Base-by-base conservation (phyloP, 2,113 vertebrate genomes). In the Sinocyclocheilus rhinocerous region DNA sequence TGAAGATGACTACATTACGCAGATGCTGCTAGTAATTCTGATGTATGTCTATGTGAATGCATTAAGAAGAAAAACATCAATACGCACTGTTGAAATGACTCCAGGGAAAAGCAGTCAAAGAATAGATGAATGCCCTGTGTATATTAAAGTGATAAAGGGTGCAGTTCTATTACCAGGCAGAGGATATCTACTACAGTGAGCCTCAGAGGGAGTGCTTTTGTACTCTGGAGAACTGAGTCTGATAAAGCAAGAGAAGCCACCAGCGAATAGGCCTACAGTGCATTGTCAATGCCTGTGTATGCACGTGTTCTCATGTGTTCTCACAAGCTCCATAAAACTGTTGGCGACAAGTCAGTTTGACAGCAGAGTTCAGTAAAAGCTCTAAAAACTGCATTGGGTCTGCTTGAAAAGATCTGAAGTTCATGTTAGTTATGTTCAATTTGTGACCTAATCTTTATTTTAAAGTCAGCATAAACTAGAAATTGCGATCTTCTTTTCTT, bases 41-140 rank as follows among this genome's bases (percentile, higher is more conserved):
- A 81, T 65, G 78, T 24, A 63, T 24, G 24, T 0, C 26, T 69
- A 29, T 78, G 75, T 59, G 81, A 77, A 63, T 52, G 82, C 76
- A 72, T 84, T 78, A 72, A 20, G 67, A 55, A 29, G 55, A 75
- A 42, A 69, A n/a, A 50, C 29, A 84, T 63, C 18, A 72, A 59
- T 72, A 52, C 50, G 33, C 20, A 15, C 76, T 39, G 16, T 4
- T 33, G 4, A 78, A 78, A 22, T 57, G 9, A 59, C 26, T 77
- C 75, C n/a, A 33, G 76, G 8, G 52, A 59, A 22, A 78, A 36
- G 39, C 39, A 80, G 75, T 48, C 57, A 45, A 26, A 33, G 16
- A 67, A 78, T 67, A 72, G 16, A 70, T 78, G 29, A 36, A 78
- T 78, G 76, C 33, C n/a, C 11, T 36, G 52, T 55, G 26, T 55